Conservation (phyloP, 1,140 invertebrate species). For the Drosophila teissieri region DNA sequence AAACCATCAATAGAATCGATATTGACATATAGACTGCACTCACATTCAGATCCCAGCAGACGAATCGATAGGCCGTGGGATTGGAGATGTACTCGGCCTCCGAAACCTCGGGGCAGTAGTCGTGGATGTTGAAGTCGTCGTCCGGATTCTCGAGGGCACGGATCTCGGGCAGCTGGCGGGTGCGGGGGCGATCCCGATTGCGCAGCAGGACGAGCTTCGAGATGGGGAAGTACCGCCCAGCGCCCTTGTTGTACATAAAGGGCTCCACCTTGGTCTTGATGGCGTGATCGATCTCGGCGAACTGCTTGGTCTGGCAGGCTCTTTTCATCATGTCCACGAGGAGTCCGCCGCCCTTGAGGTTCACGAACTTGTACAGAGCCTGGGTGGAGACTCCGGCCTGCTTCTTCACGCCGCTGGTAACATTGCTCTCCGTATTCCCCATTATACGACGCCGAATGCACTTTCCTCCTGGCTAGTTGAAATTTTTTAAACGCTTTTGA, state of each 20-base stretch:
- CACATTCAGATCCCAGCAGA: conserved; percentile 95
- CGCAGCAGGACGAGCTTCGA: conserved; percentile 93
- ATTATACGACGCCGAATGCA: conserved; percentile 85
- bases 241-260: conserved; percentile 96
- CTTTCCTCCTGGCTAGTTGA: conserved; percentile 3
- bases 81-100: conserved; percentile 86
- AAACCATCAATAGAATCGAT: too few species aligned
- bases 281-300: conserved; percentile 94
- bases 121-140: conserved; percentile 92
- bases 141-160: conserved; percentile 92
- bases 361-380: conserved; percentile 92
- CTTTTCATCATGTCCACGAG: conserved; percentile 97
- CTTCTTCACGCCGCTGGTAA: conserved; percentile 95
- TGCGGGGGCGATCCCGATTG: conserved; percentile 93
- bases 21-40: too few species aligned
- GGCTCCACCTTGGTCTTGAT: conserved; percentile 95
- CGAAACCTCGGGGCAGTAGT: conserved; percentile 87
- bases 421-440: conserved; percentile 97
- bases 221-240: conserved; percentile 94
- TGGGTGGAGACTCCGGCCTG: conserved; percentile 93
- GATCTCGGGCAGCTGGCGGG: conserved; percentile 91
- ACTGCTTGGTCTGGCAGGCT: conserved; percentile 94
- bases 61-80: conserved; percentile 89
- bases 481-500: conserved; percentile 60
- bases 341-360: conserved; percentile 95